Conservation (phyloP, 2,888 invertebrate genomes). For the Drosophila macrothrix region DNA sequence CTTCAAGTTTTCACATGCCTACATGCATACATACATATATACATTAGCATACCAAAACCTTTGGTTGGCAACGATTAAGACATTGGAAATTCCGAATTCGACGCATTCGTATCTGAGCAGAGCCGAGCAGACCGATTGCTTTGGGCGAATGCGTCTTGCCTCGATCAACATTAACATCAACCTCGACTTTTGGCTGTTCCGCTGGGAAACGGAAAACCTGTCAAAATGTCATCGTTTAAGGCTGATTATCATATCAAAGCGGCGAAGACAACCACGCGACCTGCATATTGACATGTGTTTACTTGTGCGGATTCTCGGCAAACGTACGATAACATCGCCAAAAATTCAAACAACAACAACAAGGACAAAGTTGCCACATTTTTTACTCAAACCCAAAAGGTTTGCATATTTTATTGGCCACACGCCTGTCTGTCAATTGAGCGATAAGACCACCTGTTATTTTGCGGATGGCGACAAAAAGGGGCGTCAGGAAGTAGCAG, state of each 20-base stretch:
- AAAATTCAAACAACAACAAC: conserved; percentile 3
- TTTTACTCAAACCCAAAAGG: conserved; percentile 28
- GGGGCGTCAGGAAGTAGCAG: conserved; percentile 3
- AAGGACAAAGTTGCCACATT: conserved; percentile 2
- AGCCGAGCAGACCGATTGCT: conserved; percentile 7
- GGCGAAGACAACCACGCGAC: conserved; percentile 64
- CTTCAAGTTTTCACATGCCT: not conserved
- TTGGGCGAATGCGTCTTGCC: conserved; percentile 2
- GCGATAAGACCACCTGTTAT: conserved; percentile 53
- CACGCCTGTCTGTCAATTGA: conserved; percentile 61
- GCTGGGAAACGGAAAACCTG: conserved; percentile 79
- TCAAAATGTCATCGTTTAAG: conserved; percentile 76
- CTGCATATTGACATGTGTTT: conserved; percentile 76
- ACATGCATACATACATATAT: not conserved
- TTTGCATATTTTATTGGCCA: conserved; percentile 72
- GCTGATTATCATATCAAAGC: conserved; percentile 79
- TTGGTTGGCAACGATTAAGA: conserved; percentile 45
- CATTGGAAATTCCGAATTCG: conserved; percentile 14
- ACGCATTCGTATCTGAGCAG: not conserved
- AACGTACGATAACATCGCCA: conserved; percentile 12
- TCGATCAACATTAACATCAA: conserved; percentile 35
- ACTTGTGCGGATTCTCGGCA: conserved; percentile 58
- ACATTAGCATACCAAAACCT: not conserved
- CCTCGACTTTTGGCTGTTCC: conserved; percentile 44
- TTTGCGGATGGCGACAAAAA: not conserved